Base-by-base conservation (phyloP, 2,797 vertebrate genomes). In the Bradypodion pumilum region DNA sequence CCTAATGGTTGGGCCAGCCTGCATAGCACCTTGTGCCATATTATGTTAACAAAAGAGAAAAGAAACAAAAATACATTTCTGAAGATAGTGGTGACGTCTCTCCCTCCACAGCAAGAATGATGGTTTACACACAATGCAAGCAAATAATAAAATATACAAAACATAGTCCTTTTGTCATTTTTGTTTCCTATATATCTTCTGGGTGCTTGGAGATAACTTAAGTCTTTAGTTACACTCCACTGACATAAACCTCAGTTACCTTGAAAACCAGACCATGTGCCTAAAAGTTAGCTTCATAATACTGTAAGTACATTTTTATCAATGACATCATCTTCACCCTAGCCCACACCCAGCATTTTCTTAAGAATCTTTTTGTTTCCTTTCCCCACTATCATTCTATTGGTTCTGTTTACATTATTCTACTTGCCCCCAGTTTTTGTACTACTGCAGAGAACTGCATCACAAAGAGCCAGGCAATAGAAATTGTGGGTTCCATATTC, bases 201-300 rank as follows among this genome's bases (percentile, higher is more conserved):
- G 13, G 46, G 46, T 12, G 13, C 7, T 49, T 49, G 46, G 46
- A 8, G 49, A 49, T 49, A 49, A 49, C 46, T 49, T 49, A 7
- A 49, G 46, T 49, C 46, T 4, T 25, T 5, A 23, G 40, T 25
- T 44, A 12, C 69, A 52, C 8, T 35, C 32, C 52, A 23, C 35
- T 40, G 21, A 75, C 23, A 37, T 37, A 8, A 78, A 69, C 29
- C 80, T 23, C 79, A 65, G 0, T 2, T 42, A 27, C 12, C 76
- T 63, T 78, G 62, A 79, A 85, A 89, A 86, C 52, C 12, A 77
- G n/a, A 80, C 25, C 49, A 16, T 42, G 80, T 79, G 81, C 80
- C 56, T 35, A 37, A 70, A 87, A 46, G 65, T 62, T 78, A 83
- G 78, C 60, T 52, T 75, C 35, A 74, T 56, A 73, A 74, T 7